phyloP scores from a whole-genome alignment of 2,888 invertebrate genomes.

The Phorcus lineatus region DNA sequence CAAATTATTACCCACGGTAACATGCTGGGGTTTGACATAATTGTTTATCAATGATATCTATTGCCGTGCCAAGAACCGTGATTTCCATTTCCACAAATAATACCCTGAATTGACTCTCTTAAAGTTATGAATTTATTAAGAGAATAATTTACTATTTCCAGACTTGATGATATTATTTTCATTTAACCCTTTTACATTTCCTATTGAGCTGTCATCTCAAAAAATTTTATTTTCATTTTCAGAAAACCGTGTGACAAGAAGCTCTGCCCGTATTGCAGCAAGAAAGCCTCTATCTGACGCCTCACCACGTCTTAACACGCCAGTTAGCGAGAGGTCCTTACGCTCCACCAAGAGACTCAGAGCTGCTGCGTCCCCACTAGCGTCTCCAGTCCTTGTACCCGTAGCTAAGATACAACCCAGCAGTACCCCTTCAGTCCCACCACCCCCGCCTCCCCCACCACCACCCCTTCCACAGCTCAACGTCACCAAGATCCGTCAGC shows the following conservation, averaged over 20 bases:
- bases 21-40: too few species aligned
- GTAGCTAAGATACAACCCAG: conserved; percentile 9
- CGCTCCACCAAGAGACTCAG: not conserved
- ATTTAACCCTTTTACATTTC: too few species aligned
- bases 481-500: not conserved
- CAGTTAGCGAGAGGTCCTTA: not conserved
- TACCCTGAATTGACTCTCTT: too few species aligned
- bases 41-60: too few species aligned
- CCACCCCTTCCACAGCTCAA: conserved; percentile 36
- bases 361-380: too few species aligned
- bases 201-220: too few species aligned
- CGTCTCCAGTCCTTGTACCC: not conserved
- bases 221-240: not conserved
- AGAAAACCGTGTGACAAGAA: not conserved
- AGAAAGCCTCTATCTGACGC: conserved; percentile 12
- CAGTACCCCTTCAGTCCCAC: conserved; percentile 19
- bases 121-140: too few species aligned
- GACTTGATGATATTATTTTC: too few species aligned
- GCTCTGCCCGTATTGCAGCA: not conserved
- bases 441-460: conserved; percentile 54
- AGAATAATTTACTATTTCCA: too few species aligned
- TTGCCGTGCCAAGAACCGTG: too few species aligned
- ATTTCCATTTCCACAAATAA: too few species aligned
- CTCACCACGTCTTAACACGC: not conserved
- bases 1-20: too few species aligned